A percentile compares a stretch with the other conserved stretches of the same genome.
phyloP scores from a whole-genome alignment of 2,113 vertebrate genomes.

The Saguinus midas region DNA sequence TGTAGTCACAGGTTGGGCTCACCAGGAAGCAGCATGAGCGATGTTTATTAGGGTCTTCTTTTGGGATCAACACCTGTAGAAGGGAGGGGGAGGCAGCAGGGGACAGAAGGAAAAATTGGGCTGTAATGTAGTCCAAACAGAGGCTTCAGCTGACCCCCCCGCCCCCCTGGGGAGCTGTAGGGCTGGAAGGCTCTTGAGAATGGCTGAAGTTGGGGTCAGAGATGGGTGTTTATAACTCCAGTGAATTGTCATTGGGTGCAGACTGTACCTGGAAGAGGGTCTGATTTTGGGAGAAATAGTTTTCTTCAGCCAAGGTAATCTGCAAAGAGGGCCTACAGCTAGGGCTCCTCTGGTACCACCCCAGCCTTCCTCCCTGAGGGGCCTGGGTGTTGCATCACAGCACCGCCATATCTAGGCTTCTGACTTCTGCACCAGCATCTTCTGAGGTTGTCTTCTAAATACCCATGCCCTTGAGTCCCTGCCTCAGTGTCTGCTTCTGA shows the following conservation, averaged over 20 bases:
- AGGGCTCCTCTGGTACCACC: neutral
- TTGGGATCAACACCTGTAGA: neutral
- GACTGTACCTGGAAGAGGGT: neutral
- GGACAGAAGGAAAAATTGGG: neutral
- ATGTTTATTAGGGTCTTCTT: neutral
- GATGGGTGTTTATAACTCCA: neutral
- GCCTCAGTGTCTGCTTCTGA: neutral
- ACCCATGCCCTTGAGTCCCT: neutral
- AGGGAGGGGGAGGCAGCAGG: neutral
- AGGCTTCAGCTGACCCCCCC: neutral
- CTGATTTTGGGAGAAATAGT: neutral
- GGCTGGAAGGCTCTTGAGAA: neutral
- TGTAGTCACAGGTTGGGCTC: neutral
- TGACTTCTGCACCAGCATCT: neutral
- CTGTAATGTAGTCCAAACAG: neutral
- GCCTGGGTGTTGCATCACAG: neutral
- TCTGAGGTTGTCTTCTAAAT: neutral
- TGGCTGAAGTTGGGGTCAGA: neutral
- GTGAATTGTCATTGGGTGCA: neutral
- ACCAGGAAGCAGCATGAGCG: neutral
- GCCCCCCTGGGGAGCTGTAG: neutral
- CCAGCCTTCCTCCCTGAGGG: neutral
- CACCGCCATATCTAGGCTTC: neutral
- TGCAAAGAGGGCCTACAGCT: neutral
- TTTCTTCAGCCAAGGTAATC: neutral